These are phyloP conservation scores for Tiliacea aurago DNA, from an alignment of 2,888 invertebrate genomes.

Conservation along the genomic window DNA sequence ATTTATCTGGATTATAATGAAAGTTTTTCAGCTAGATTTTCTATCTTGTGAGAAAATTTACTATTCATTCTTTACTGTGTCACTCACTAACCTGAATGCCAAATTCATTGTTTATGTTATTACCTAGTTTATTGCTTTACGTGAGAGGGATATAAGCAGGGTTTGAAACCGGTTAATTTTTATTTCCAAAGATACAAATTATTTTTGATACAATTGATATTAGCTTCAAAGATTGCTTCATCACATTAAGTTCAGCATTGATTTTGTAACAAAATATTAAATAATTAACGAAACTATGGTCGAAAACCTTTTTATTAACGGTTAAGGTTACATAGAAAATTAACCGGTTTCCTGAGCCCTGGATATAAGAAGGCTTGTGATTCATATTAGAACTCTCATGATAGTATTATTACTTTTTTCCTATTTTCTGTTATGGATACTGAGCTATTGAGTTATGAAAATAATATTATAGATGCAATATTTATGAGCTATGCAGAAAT, in stretches of 20 bases:
- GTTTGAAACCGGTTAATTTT: too few species aligned
- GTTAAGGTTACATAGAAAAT: too few species aligned
- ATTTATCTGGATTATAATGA: constrained; percentile 19
- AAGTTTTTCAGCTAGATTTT: background rate
- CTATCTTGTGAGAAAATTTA: background rate
- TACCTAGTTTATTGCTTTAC: too few species aligned
- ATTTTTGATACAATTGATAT: too few species aligned
- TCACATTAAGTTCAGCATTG: too few species aligned
- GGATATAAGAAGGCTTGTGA: too few species aligned
- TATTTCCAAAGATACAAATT: too few species aligned
- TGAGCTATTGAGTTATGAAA: background rate
- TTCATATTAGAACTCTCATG: background rate
- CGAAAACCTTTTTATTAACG: too few species aligned
- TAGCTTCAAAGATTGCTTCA: too few species aligned
- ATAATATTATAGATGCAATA: background rate
- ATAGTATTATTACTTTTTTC: background rate
- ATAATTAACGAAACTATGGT: too few species aligned
- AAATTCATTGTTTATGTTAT: background rate
- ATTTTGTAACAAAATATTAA: too few species aligned
- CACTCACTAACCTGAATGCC: background rate
- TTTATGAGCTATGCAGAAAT: constrained; percentile 11
- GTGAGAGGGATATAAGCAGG: background rate
- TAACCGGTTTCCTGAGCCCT: too few species aligned
- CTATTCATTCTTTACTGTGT: background rate
- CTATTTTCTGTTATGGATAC: background rate